Base-by-base conservation (phyloP, 2,888 invertebrate genomes). In the Tetrapedia diversipes region DNA sequence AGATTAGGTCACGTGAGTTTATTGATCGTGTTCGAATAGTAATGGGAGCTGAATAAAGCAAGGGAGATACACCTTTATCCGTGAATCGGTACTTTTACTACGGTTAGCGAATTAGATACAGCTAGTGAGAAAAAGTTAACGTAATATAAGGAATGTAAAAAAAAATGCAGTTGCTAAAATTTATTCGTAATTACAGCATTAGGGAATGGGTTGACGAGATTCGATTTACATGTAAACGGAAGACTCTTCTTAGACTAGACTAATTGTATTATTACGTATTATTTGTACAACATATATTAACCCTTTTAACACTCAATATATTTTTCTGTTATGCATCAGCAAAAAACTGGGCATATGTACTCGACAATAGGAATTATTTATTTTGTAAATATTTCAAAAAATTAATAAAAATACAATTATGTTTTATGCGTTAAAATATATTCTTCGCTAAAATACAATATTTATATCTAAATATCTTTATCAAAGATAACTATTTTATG, bases 231-330 rank as follows among this genome's bases (percentile, higher is more conserved):
- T 53, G 56, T 39, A 53, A 65, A 80, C 60, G 73, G 75, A 80
- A 81, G 73, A 75, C 68, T 64, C 56, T n/a, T n/a, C n/a, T 56
- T 73, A 69, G 70, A 78, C 66, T 82, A 82, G 77, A 80, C 63
- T 80, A 77, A 71, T 80, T n/a, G 66, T 80, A 81, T 75, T 73
- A 65, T 37, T 51, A 29, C 61, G 37, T 56, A 63, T 61, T 51
- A 37, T 56, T 75, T 66, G 34, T 69, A 81, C 57, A 56, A 6
- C 37, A 54, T 69, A 19, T 29, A 27, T 71, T 39, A 69, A 73
- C 61, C 69, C 81, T 70, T 51, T 43, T 59, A 63, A 64, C 11
- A 54, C 59, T 77, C 27, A 39, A 63, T 59, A 64, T 60, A 66
- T n/a, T 56, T 0, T 56, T 60, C 34, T 4, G n/a, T n/a, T n/a